Evolutionary conservation across 2,797 vertebrate genomes (phyloP).

Genomic region (Sternarchorhynchus goeldii): DNA sequence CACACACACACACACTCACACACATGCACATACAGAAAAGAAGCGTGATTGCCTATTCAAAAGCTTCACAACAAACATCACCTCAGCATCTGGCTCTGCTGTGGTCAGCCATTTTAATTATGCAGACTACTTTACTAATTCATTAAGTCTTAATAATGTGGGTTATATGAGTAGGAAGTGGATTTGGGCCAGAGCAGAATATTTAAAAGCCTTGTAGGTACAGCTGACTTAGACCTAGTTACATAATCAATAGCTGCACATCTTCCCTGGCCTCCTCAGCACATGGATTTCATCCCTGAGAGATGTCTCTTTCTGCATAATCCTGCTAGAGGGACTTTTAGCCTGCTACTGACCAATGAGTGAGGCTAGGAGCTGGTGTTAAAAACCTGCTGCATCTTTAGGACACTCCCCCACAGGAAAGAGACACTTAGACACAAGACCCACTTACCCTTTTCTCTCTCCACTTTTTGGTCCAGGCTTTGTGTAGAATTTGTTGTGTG

Average conservation of each 20-base stretch:
- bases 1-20: conserved; percentile 18
- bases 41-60: conserved; percentile 43
- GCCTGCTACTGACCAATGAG: conserved; percentile 25
- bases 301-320: conserved; percentile 42
- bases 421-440: background rate
- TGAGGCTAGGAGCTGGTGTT: background rate
- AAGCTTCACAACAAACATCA: conserved; percentile 39
- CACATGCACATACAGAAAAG: conserved; percentile 8
- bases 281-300: conserved; percentile 45
- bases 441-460: background rate
- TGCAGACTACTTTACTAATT: conserved; percentile 42
- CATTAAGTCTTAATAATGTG: conserved; percentile 31
- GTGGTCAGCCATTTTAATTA: conserved; percentile 40
- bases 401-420: background rate
- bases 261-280: conserved; percentile 19
- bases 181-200: conserved; percentile 47
- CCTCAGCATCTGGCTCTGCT: conserved; percentile 35
- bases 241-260: conserved; percentile 49
- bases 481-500: too few species aligned
- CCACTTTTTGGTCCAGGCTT: background rate
- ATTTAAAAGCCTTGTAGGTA: conserved; percentile 47
- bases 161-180: conserved; percentile 1
- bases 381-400: conserved; percentile 20
- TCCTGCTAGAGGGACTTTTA: conserved; percentile 37
- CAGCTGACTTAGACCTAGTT: conserved; percentile 46